phyloP scores from a whole-genome alignment of 2,113 vertebrate genomes.

The Catharus bicknelli region DNA sequence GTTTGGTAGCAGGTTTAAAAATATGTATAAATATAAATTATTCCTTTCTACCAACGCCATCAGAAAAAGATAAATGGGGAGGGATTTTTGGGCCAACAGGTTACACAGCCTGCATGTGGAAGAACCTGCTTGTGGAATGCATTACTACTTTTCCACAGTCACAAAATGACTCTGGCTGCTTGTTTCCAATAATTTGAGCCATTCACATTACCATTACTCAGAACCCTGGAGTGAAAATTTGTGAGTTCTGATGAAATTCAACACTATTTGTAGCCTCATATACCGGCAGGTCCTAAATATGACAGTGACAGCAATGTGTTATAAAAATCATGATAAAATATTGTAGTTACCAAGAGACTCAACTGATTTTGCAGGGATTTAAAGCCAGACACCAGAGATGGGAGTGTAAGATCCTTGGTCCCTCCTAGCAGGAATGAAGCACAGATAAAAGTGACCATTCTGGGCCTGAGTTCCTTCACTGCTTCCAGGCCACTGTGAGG shows the following conservation, averaged over 20 bases:
- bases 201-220: neutral
- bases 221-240: neutral
- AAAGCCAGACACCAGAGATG: neutral
- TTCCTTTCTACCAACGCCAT: neutral
- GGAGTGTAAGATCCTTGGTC: neutral
- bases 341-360: neutral
- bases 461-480: neutral
- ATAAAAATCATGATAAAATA: neutral
- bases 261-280: neutral
- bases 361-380: neutral
- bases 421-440: neutral
- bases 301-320: neutral
- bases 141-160: neutral
- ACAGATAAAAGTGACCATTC: neutral
- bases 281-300: neutral
- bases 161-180: neutral
- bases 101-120: neutral
- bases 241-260: neutral
- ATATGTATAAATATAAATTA: neutral
- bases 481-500: neutral
- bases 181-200: neutral
- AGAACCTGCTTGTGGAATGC: neutral
- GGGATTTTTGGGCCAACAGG: neutral
- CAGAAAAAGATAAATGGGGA: neutral
- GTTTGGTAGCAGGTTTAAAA: neutral